phyloP scores from a whole-genome alignment of 2,888 invertebrate genomes.

The Polymixis flavicincta region DNA sequence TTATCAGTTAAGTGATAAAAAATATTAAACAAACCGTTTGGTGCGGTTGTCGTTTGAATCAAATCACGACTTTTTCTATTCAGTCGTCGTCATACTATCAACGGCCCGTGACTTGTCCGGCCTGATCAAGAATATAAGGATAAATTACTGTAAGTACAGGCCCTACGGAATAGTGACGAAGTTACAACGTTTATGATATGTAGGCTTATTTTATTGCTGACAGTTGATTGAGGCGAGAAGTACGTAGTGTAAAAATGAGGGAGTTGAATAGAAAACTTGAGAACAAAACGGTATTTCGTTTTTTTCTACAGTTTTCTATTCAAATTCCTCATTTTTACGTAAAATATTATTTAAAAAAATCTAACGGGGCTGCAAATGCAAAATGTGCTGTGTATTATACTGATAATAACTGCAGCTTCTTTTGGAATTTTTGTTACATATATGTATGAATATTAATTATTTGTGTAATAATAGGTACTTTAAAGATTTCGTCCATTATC shows the following conservation, averaged over 20 bases:
- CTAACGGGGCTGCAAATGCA: too few species aligned
- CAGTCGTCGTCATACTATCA: slow-evolving; percentile 29
- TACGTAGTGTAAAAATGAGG: neutral
- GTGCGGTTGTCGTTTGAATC: slow-evolving; percentile 2
- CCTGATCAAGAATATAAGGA: slow-evolving; percentile 29
- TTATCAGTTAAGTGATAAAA: slow-evolving; percentile 59
- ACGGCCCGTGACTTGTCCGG: slow-evolving; percentile 19
- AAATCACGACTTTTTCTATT: slow-evolving; percentile 19
- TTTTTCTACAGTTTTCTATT: neutral
- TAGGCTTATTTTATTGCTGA: slow-evolving; percentile 16
- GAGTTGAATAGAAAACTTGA: too few species aligned
- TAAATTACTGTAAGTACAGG: slow-evolving; percentile 44
- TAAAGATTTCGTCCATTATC: neutral
- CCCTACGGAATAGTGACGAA: slow-evolving; percentile 24
- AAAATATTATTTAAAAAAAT: neutral
- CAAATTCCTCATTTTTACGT: neutral
- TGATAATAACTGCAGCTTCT: neutral
- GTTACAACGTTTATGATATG: slow-evolving; percentile 15
- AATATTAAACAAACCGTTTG: slow-evolving; percentile 48
- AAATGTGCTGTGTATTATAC: neutral
- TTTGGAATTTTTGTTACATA: neutral
- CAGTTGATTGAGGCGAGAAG: neutral
- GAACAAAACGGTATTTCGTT: neutral
- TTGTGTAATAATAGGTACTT: neutral
- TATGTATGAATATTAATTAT: neutral